phyloP scores from a whole-genome alignment of 2,797 vertebrate species.

The Megaceryle alcyon region DNA sequence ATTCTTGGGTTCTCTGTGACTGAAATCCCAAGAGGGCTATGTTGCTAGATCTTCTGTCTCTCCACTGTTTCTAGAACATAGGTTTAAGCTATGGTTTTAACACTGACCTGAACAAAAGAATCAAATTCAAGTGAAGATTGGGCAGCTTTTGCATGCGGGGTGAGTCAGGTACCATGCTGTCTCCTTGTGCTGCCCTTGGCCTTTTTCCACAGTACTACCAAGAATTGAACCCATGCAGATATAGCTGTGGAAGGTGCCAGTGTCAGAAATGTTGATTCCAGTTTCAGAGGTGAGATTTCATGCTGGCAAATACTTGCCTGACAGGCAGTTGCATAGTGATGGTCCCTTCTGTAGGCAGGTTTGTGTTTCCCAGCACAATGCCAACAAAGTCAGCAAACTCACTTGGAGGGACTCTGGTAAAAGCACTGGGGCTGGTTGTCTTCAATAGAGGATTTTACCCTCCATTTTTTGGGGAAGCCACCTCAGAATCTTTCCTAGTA shows the following conservation, averaged over 20 bases:
- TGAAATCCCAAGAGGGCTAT: background rate
- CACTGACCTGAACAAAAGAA: background rate
- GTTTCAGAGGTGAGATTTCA: background rate
- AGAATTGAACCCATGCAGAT: background rate
- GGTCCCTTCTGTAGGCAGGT: background rate
- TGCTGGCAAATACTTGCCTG: background rate
- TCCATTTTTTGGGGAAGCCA: background rate
- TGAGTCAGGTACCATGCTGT: background rate
- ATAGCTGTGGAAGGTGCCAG: background rate
- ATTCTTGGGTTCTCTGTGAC: background rate
- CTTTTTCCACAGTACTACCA: background rate
- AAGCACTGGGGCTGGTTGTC: background rate
- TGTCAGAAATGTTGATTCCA: background rate
- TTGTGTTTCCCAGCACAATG: background rate
- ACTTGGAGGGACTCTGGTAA: background rate
- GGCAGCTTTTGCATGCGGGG: background rate
- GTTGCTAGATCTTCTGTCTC: background rate
- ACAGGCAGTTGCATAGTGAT: background rate
- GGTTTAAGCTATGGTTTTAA: background rate
- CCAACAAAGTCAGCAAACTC: background rate
- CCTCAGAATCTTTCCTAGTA: background rate
- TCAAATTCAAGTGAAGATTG: background rate
- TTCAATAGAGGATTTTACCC: background rate
- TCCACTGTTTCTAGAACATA: background rate
- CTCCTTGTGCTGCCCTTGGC: background rate